A percentile compares a stretch with the other conserved stretches of the same genome.
phyloP scores from a whole-genome alignment of 2,888 invertebrate genomes.

The Nemapogon koenigi region DNA sequence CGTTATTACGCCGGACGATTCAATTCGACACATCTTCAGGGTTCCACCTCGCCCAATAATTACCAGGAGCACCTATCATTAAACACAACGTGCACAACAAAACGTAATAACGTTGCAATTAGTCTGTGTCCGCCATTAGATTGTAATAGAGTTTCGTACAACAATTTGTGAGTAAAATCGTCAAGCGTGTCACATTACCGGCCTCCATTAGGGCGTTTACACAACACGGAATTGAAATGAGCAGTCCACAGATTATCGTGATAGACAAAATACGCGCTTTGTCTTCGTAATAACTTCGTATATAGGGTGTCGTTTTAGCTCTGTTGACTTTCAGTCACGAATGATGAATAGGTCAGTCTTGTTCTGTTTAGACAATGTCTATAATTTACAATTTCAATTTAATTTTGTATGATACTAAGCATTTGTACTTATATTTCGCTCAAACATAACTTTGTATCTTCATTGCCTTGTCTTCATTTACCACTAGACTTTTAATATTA shows the following conservation, averaged over 20 bases:
- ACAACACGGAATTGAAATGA: slow-evolving; percentile 63
- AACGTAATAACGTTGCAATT: slow-evolving; percentile 62
- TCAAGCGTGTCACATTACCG: slow-evolving; percentile 65
- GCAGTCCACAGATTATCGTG: slow-evolving; percentile 61
- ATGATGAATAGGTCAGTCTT: too few species aligned
- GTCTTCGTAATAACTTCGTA: slow-evolving; percentile 54
- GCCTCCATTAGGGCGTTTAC: slow-evolving; percentile 61
- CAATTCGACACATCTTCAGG: slow-evolving; percentile 62
- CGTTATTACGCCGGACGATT: slow-evolving; percentile 43
- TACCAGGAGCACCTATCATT: slow-evolving; percentile 51
- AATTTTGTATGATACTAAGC: too few species aligned
- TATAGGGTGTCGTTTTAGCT: slow-evolving; percentile 45
- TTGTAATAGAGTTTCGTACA: slow-evolving; percentile 64
- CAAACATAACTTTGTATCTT: too few species aligned
- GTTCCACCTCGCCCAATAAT: slow-evolving; percentile 62
- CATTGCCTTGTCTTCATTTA: too few species aligned
- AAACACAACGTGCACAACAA: slow-evolving; percentile 54
- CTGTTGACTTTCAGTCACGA: too few species aligned
- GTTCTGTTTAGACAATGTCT: too few species aligned
- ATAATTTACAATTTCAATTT: too few species aligned
- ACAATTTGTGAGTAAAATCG: slow-evolving; percentile 64
- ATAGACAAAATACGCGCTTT: slow-evolving; percentile 59
- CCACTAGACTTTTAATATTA: too few species aligned
- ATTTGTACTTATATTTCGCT: too few species aligned
- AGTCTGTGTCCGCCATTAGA: slow-evolving; percentile 61